A percentile compares a stretch with the other conserved stretches of the same genome.
These are phyloP conservation scores for Metallyticus violacea DNA, from an alignment of 2,888 invertebrate genomes.

Conservation along the genomic window DNA sequence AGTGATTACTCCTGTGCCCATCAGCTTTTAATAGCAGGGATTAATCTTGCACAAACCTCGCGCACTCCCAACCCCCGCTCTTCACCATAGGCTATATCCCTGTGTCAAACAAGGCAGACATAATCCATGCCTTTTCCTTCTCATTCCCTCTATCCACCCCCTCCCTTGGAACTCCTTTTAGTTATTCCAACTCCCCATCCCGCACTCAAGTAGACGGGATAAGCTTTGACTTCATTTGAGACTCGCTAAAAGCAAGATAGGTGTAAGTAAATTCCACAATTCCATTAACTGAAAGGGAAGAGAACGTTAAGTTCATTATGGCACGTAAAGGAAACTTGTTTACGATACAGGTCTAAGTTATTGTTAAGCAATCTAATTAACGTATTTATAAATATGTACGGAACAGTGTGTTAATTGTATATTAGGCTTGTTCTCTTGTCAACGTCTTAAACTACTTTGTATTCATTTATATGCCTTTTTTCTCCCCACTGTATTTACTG, in stretches of 20 bases:
- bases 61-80: neutral
- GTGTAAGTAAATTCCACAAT: neutral
- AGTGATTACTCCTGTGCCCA: conserved; percentile 14
- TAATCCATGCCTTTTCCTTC: neutral
- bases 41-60: conserved; percentile 13
- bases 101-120: conserved; percentile 15
- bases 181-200: neutral
- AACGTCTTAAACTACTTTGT: no score
- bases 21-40: conserved; percentile 15
- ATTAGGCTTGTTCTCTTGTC: no score
- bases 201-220: neutral
- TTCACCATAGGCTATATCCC: neutral
- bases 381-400: no score
- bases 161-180: neutral
- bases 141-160: neutral
- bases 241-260: neutral
- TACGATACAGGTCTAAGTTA: no score
- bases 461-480: no score
- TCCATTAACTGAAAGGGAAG: neutral
- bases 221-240: conserved; percentile 10
- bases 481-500: no score
- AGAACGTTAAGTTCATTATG: neutral
- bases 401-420: no score
- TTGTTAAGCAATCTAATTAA: no score
- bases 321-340: neutral